A percentile compares a stretch with the other conserved stretches of the same genome.
These are phyloP conservation scores for Drosophila chauvacae DNA, from an alignment of 1,140 invertebrate genomes.

Conservation along the genomic window DNA sequence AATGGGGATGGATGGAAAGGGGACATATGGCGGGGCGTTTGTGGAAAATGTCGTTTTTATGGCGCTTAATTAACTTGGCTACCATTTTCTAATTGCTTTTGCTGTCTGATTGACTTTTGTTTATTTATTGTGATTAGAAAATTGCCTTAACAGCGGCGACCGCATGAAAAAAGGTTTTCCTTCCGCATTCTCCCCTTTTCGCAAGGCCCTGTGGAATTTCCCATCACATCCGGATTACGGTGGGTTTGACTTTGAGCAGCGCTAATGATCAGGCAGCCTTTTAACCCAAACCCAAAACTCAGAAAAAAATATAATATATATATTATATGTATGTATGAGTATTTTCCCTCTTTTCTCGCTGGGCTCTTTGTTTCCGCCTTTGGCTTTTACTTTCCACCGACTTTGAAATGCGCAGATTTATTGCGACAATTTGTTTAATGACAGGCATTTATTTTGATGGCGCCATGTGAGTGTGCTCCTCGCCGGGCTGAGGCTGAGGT, in stretches of 20 bases:
- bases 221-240: conserved; percentile 22
- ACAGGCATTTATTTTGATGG: conserved; percentile 83
- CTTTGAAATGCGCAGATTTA: conserved; percentile 81
- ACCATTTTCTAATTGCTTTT: conserved; percentile 80
- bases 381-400: conserved; percentile 69
- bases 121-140: conserved; percentile 78
- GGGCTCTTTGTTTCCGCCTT: conserved; percentile 26
- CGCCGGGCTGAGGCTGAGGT: too few relatives aligned
- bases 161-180: conserved; percentile 10
- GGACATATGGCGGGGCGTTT: not conserved
- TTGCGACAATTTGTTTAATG: conserved; percentile 84
- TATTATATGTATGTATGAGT: not conserved
- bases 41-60: conserved; percentile 75
- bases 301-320: conserved; percentile 3
- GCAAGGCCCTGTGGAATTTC: conserved; percentile 9
- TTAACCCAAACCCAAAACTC: not conserved
- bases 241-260: conserved; percentile 30
- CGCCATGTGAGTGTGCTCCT: conserved; percentile 34
- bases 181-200: not conserved
- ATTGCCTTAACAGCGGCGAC: conserved; percentile 39
- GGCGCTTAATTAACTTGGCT: conserved; percentile 79
- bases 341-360: conserved; percentile 5
- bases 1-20: too few relatives aligned
- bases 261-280: conserved; percentile 46
- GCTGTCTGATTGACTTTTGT: conserved; percentile 76